These are phyloP conservation scores for Enteromius trimaculatus DNA, from an alignment of 2,797 vertebrate species.

Conservation along the genomic window DNA sequence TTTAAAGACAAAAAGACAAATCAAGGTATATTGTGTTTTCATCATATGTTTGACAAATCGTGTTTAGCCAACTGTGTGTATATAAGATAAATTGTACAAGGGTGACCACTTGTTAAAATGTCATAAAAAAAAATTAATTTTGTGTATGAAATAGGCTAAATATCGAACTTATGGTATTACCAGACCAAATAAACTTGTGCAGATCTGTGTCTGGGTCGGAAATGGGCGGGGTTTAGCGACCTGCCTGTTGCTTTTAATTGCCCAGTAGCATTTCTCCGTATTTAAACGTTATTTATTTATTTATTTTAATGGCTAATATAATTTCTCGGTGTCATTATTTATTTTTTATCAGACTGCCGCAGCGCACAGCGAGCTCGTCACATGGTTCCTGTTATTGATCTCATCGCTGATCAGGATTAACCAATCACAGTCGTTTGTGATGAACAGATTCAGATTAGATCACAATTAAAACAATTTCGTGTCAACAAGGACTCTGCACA, in stretches of 20 bases:
- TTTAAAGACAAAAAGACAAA: background rate
- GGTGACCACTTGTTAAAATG: background rate
- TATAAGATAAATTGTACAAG: background rate
- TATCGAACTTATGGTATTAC: background rate
- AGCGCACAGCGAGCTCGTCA: background rate
- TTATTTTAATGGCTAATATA: background rate
- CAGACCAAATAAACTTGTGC: background rate
- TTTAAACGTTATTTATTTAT: background rate
- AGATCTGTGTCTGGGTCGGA: background rate
- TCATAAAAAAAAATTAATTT: too few species aligned
- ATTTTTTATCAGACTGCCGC: background rate
- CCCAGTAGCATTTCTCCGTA: too few species aligned
- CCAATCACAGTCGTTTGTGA: background rate
- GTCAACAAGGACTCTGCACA: background rate
- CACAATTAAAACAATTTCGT: background rate
- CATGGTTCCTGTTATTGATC: background rate
- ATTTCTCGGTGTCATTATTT: background rate
- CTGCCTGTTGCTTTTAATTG: background rate
- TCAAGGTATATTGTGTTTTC: background rate
- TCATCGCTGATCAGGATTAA: background rate
- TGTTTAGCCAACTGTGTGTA: background rate
- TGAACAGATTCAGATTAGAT: background rate
- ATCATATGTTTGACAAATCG: background rate
- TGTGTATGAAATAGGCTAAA: too few species aligned
- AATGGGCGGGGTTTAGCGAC: background rate